Base-by-base conservation (phyloP, 1,140 invertebrate species). In the Micrasema longulum region DNA sequence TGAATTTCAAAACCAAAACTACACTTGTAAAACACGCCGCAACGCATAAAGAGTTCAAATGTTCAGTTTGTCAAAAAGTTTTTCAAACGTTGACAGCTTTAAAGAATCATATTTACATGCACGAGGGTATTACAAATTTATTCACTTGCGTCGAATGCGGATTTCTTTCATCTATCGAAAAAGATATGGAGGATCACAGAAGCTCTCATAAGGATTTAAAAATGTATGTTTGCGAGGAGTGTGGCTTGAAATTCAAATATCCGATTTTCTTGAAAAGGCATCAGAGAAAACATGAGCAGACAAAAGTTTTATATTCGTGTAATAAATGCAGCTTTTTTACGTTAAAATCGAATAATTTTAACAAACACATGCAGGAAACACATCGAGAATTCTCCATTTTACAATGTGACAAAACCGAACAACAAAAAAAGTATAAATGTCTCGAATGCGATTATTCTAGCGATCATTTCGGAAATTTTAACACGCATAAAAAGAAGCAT, bases 161-260 rank as follows among this genome's bases (percentile, higher is more conserved):
- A 10, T 60, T 60, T 38, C 26, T 60, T 36, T 60, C 26, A 16
- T 60, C 55, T 2, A 60, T 35, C 16, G 14, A 36, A 14, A 20
- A n/a, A 16, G 55, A 60, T 14, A 16, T 60, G 55, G 18, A 35
- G n/a, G 55, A 16, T n/a, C 55, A 60, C 38, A 35, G 38, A 36
- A 10, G 16, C 11, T 60, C 31, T 9, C 55, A 60, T 14, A 3
- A 16, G 1, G 35, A 38, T 16, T 14, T 16, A 16, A 38, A 60
- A 16, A 60, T 36, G 38, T 60, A 60, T 60, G 16, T 60, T 36
- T 60, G 55, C 35, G 55, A 60, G 3, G 35, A 36, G 9, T 60
- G 55, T n/a, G 55, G 55, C 14, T 60, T 60, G 14, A 14, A 7
- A 16, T 60, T 60, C 14, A 16, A 18, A 36, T 60, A 16, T 22